Percentiles rank a stretch among this genome's conserved stretches.
phyloP scores from a whole-genome alignment of 2,888 invertebrate genomes.

The Chymomyza caudatula region DNA sequence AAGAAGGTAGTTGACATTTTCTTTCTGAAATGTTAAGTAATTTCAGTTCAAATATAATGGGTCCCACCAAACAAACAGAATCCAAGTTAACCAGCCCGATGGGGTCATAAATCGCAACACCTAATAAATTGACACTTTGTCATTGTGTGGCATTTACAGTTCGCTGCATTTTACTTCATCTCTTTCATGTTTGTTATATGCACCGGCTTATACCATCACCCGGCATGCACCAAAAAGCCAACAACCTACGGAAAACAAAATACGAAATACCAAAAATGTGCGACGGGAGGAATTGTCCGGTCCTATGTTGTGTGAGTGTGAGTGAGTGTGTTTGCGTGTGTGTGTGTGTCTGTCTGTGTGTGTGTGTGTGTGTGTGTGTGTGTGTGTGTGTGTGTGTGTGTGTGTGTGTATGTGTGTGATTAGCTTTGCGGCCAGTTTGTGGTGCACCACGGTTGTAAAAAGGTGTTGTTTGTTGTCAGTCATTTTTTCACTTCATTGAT shows the following conservation, averaged over 20 bases:
- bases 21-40: too few species aligned
- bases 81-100: background rate
- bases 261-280: background rate
- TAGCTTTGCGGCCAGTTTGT: conserved; percentile 23
- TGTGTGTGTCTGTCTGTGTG: background rate
- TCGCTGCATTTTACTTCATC: conserved; percentile 38
- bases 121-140: conserved; percentile 72
- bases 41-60: too few species aligned
- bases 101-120: conserved; percentile 66
- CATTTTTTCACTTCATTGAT: conserved; percentile 74
- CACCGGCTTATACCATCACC: background rate
- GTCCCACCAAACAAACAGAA: too few species aligned
- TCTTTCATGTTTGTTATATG: conserved; percentile 15
- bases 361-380: background rate
- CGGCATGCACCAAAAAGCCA: conserved; percentile 32
- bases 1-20: too few species aligned
- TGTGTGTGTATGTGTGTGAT: background rate
- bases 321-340: too few species aligned
- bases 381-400: background rate
- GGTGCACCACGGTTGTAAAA: conserved; percentile 70
- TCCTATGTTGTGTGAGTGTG: background rate
- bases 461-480: conserved; percentile 55
- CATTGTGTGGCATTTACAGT: conserved; percentile 73
- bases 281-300: conserved; percentile 21
- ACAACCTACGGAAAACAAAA: conserved; percentile 25